A percentile compares a stretch with the other conserved stretches of the same genome.
phyloP scores from a whole-genome alignment of 1,140 invertebrate genomes.

The Hyles vespertilio region DNA sequence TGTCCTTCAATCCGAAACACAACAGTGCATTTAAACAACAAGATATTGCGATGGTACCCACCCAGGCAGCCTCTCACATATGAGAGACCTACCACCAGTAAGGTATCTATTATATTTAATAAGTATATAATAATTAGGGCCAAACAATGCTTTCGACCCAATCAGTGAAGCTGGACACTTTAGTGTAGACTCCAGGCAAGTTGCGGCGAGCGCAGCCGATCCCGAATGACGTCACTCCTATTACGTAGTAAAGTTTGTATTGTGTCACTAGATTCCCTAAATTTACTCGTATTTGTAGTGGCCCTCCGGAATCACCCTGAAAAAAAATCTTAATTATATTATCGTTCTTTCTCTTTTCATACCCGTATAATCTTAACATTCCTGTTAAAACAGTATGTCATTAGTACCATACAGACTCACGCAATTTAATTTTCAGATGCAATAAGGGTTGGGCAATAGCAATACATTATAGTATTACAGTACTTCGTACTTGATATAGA shows the following conservation, averaged over 20 bases:
- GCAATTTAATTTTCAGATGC: no score
- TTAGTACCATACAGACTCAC: no score
- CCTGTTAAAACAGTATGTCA: no score
- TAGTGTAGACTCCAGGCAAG: constrained; percentile 87
- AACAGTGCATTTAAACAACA: no score
- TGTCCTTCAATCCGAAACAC: no score
- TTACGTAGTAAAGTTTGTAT: constrained; percentile 28
- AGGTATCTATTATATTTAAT: no score
- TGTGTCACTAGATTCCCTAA: constrained; percentile 7
- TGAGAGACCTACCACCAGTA: no score
- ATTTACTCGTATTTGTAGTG: constrained; percentile 64
- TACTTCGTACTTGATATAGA: no score
- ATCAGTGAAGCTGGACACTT: constrained; percentile 80
- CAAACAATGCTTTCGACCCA: constrained; percentile 76
- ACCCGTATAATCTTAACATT: background rate
- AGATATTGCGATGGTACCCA: no score
- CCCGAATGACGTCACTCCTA: constrained; percentile 86
- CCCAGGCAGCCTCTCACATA: no score
- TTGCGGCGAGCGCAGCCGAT: constrained; percentile 81
- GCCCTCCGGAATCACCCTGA: constrained; percentile 86
- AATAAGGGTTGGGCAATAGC: no score
- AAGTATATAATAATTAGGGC: constrained; percentile 4
- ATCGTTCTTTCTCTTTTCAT: background rate
- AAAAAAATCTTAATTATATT: constrained; percentile 18
- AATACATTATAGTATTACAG: no score